phyloP scores from a whole-genome alignment of 2,797 vertebrate species.

The Tiaroga cobitis region DNA sequence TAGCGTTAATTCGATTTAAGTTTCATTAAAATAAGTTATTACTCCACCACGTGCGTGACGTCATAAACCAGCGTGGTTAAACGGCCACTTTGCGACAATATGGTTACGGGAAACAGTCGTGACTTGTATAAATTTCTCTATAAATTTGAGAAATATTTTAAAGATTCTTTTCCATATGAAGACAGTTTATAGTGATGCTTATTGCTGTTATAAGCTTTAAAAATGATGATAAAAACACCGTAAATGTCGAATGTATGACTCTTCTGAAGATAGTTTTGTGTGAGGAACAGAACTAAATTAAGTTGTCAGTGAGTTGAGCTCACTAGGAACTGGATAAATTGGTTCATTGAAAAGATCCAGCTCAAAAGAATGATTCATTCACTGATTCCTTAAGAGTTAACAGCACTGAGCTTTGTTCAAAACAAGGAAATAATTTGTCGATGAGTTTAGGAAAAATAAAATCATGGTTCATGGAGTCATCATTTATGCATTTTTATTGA shows the following conservation, averaged over 20 bases:
- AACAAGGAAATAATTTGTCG: background rate
- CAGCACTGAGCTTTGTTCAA: background rate
- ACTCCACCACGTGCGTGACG: no score
- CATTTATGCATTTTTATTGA: background rate
- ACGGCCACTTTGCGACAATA: no score
- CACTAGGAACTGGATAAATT: background rate
- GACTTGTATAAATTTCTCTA: no score
- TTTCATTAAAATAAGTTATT: no score
- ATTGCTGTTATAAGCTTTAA: background rate
- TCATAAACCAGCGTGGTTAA: no score
- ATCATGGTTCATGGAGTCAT: background rate
- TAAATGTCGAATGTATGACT: background rate
- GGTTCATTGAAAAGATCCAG: background rate
- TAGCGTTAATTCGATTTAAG: no score
- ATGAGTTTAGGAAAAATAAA: background rate
- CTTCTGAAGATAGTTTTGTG: background rate
- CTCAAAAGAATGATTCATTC: background rate
- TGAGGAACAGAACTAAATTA: background rate
- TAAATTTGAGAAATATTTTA: background rate
- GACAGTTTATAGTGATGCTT: background rate
- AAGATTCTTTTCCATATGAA: background rate
- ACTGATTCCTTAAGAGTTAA: background rate
- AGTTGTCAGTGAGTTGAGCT: background rate
- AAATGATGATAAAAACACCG: background rate
- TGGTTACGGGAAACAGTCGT: no score